Conservation (phyloP, 1,140 invertebrate species). For the silkworm (Bombyx mori) region ASM3026992v2 NC_085129.1:1198001-1198500, state of each 20-base stretch:
- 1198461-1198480: conserved; percentile 63
- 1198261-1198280: conserved; percentile 47
- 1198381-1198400: conserved; percentile 42
- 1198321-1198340: conserved; percentile 82
- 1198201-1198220: conserved; percentile 73
- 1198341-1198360: conserved; percentile 77
- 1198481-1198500: conserved; percentile 69
- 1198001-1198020: conserved; percentile 45
- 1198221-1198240: conserved; percentile 64
- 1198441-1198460: conserved; percentile 63
- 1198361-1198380: conserved; percentile 28
- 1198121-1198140: conserved; percentile 56
- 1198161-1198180: conserved; percentile 74
- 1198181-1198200: conserved; percentile 75
- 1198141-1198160: conserved; percentile 61
- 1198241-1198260: conserved; percentile 41
- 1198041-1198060: conserved; percentile 33
- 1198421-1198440: conserved; percentile 69
- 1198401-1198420: conserved; percentile 51
- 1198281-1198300: conserved; percentile 49
- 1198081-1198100: conserved; percentile 45
- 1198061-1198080: conserved; percentile 38
- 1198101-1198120: conserved; percentile 55
- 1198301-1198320: conserved; percentile 74
- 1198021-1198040: conserved; percentile 39